Evolutionary conservation across 2,113 vertebrate genomes (phyloP), one percentile per base, ranked within the genome.

Genomic region (Paedocypris sp.): DNA sequence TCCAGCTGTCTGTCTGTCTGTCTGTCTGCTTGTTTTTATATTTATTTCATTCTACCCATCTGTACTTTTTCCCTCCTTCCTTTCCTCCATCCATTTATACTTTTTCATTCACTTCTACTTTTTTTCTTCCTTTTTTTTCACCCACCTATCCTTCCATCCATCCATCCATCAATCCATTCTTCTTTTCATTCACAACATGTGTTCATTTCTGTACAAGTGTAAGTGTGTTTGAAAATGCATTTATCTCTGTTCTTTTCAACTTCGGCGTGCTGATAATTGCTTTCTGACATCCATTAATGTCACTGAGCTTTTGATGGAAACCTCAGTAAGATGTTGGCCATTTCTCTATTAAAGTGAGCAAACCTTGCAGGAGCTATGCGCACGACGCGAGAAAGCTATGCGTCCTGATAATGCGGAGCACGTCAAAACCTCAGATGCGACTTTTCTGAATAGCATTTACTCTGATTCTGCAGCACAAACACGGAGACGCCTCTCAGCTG

Each of bases 241-340:
- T 57, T 43, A 57, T 57, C 53, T 42, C 26, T 57, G 42, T 42
- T 39, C 38, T 57, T 36, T 56, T 56, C 53, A 57, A 57, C 38
- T 39, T 57, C 16, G 32, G 32, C 39, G 32, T 43, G 39, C 38
- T 43, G 53, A 57, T 57, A 57, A 57, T 57, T 57, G 53, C 53
- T 57, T 57, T 57, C 39, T 57, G 53, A 57, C 53, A 43, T 57
- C 53, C 53, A 57, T 57, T 57, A 57, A 57, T 57, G 38, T 43
- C 53, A 43, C 36, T 32, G 32, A 19, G 53, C 39, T 32, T 54
- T 57, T 43, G 53, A 57, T 57, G 53, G 32, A n/a, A 22, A 12
- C 39, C 22, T 43, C 13, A 43, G 38, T 42, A 39, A 18, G 3
- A 43, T 29, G 39, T 57, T 57, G 7, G 20, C 16, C 29, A 19